Base-by-base conservation (phyloP, 2,888 invertebrate species). In the Drosophila anomelani region DNA sequence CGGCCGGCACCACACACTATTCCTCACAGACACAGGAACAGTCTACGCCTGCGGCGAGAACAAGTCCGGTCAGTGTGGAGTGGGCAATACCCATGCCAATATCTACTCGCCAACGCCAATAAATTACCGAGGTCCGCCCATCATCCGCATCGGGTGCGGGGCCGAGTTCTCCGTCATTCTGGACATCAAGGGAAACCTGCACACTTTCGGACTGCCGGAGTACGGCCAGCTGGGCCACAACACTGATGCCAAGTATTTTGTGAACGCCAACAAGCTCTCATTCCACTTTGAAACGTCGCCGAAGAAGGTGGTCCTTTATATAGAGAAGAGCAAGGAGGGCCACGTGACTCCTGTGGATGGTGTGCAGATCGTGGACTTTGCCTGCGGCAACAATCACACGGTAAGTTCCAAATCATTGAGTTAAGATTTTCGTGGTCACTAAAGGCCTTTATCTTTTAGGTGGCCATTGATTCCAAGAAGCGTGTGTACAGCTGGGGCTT, bases 401-500 rank as follows among this genome's bases (percentile, higher is more conserved):
- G 98, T 97, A 90, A 92, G 93, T 5, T 7, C 2, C 7, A 23
- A 10, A 7, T n/a, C 9, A 13, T 26, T 10, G 3, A 10, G 2
- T 7, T 7, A 32, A 12, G 1, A 9, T 13, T 3, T 46, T 9
- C 23, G 9, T 17, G 10, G 10, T 10, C 15, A 34, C 8, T 8
- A n/a, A 46, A 20, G 56, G 38, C 0, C 0, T 53, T 13, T 55
- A 2, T 12, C 3, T 32, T 36, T 26, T 75, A 96, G 96, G 95
- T 97, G 54, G 97, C 97, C 0, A 95, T 98, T 77, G 98, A 98
- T 90, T 96, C 96, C 0, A 96, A 96, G 91, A 97, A 96, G 92
- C 95, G 98, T 13, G 96, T 97, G 0, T 98, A 95, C 92, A 97
- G 98, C 59, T 98, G 98, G 98, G 98, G 98, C 23, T 98, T 98